Evolutionary conservation across 2,797 vertebrate species (phyloP).

Genomic region (Fundulus diaphanus): DNA sequence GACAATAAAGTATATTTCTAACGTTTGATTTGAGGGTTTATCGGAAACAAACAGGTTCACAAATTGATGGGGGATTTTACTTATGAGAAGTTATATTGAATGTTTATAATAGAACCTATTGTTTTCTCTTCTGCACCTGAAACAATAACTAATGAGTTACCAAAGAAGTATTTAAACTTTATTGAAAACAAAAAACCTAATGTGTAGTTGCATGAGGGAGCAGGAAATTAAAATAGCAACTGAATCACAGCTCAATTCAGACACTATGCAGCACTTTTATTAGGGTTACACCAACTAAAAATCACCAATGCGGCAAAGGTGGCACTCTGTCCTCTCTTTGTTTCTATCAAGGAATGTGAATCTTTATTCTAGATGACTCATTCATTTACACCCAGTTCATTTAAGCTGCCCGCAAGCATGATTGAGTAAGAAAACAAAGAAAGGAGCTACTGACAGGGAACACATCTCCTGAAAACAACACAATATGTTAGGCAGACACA

Average conservation of each 20-base stretch:
- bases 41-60: constrained; percentile 21
- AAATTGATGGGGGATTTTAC: constrained; percentile 19
- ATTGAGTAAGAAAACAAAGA: constrained; percentile 13
- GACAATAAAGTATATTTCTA: too few species aligned
- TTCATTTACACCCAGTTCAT: constrained; percentile 31
- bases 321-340: constrained; percentile 5
- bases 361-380: constrained; percentile 45
- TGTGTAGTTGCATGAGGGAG: constrained; percentile 9
- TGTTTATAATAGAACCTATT: constrained; percentile 25
- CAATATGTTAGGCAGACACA: background rate
- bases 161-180: constrained; percentile 42
- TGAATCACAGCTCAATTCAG: constrained; percentile 10
- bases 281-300: constrained; percentile 35
- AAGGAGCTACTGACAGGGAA: constrained; percentile 25
- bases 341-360: constrained; percentile 15
- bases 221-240: constrained; percentile 19
- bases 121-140: constrained; percentile 23
- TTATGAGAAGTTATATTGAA: constrained; percentile 26
- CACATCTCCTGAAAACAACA: constrained; percentile 26
- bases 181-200: constrained; percentile 18
- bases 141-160: constrained; percentile 35
- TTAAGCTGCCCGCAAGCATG: constrained; percentile 14
- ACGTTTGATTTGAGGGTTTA: constrained; percentile 6
- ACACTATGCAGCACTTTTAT: constrained; percentile 16
- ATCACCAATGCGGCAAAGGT: constrained; percentile 13